These are phyloP conservation scores for Octopus sinensis DNA, from an alignment of 1,140 invertebrate genomes.

Conservation along the genomic window DNA sequence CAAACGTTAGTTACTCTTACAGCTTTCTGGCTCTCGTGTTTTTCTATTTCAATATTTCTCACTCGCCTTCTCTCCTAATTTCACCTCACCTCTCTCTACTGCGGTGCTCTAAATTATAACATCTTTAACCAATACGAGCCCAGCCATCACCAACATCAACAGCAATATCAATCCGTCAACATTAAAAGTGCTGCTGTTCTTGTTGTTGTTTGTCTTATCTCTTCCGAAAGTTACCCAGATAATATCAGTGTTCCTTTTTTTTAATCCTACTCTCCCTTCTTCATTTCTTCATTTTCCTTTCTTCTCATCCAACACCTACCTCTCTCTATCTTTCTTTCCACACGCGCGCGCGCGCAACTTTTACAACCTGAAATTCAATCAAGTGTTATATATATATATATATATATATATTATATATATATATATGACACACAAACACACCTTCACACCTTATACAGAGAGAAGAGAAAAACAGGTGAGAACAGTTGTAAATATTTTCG, in stretches of 20 bases:
- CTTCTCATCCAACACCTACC: neutral
- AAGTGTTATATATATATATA: neutral
- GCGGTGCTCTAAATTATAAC: no score
- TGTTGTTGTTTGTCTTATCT: neutral
- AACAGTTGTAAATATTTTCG: no score
- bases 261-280: neutral
- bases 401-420: no score
- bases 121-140: no score
- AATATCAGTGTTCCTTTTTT: neutral
- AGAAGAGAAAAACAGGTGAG: no score
- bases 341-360: no score
- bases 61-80: neutral
- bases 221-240: neutral
- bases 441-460: no score
- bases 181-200: neutral
- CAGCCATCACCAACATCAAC: no score
- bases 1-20: no score
- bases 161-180: no score
- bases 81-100: neutral
- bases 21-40: no score
- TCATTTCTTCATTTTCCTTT: neutral
- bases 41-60: neutral
- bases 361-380: neutral
- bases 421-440: no score
- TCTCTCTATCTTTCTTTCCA: neutral